Percentiles rank a stretch among this genome's conserved stretches.
phyloP scores from a whole-genome alignment of 92 coral and sea anemone genomes.

The Phenganax marumi region DNA sequence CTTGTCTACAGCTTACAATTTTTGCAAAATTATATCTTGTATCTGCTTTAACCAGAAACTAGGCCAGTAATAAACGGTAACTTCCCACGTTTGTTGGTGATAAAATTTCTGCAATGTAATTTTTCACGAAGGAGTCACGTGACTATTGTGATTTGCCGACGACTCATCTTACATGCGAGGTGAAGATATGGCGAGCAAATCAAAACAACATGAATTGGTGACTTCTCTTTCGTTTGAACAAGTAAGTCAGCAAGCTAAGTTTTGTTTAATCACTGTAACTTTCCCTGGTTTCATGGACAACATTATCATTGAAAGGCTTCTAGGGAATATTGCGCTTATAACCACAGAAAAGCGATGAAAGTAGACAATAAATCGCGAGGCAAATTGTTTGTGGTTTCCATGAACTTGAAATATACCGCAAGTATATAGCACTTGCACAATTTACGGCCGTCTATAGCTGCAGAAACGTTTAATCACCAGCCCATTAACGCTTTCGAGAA shows the following conservation, averaged over 20 bases:
- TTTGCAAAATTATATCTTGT: not conserved
- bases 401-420: not conserved
- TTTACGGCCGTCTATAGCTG: conserved; percentile 3
- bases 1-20: not conserved
- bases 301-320: not conserved
- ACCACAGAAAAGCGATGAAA: not conserved
- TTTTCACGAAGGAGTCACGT: conserved; percentile 29
- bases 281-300: not conserved
- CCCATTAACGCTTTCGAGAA: not conserved
- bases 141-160: conserved; percentile 26
- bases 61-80: not conserved
- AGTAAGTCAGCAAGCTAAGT: not conserved
- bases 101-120: not conserved
- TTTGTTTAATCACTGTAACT: conserved; percentile 4
- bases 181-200: conserved; percentile 22
- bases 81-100: not conserved
- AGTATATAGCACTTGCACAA: not conserved
- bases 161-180: not conserved
- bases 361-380: conserved; percentile 4
- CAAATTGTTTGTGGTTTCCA: conserved; percentile 2
- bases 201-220: not conserved
- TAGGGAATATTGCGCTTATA: no score
- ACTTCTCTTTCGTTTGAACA: not conserved
- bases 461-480: not conserved
- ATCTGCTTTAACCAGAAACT: not conserved